Percentiles rank a stretch among this genome's conserved stretches.
Evolutionary conservation across 2,113 vertebrate species (phyloP).

Genomic region (Desmodus rotundus): DNA sequence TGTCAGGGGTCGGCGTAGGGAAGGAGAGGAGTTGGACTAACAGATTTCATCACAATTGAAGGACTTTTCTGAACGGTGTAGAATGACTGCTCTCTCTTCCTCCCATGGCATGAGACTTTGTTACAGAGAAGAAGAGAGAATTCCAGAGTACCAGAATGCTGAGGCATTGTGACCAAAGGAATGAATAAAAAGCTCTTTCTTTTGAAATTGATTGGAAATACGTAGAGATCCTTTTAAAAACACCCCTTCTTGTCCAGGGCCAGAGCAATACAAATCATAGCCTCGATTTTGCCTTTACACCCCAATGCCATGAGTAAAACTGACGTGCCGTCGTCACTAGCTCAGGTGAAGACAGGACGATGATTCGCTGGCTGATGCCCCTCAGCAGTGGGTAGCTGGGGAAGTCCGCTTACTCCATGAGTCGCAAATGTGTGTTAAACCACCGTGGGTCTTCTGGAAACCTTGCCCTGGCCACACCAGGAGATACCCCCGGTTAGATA

Average conservation of each 20-base stretch:
- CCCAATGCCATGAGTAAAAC: neutral
- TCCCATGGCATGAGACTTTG: neutral
- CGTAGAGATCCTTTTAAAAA: neutral
- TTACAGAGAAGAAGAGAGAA: neutral
- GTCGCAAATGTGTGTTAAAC: slow-evolving; percentile 25
- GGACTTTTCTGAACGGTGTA: neutral
- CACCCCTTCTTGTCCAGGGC: neutral
- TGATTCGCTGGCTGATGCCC: neutral
- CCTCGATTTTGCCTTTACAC: neutral
- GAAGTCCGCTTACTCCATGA: neutral
- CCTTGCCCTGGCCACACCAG: slow-evolving; percentile 29
- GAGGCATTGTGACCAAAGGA: neutral
- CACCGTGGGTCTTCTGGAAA: slow-evolving; percentile 59
- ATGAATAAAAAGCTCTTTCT: neutral
- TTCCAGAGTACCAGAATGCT: neutral
- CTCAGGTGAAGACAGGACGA: neutral
- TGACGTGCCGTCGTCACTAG: neutral
- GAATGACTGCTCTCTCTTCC: neutral
- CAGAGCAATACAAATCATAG: neutral
- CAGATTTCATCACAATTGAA: neutral
- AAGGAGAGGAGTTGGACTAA: neutral
- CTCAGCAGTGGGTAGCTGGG: neutral
- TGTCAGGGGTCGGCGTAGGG: neutral
- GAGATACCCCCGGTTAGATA: slow-evolving; percentile 16
- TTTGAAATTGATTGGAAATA: neutral